Conservation (phyloP, 2,113 vertebrate species). For the Epinephelus cyanopodus region DNA sequence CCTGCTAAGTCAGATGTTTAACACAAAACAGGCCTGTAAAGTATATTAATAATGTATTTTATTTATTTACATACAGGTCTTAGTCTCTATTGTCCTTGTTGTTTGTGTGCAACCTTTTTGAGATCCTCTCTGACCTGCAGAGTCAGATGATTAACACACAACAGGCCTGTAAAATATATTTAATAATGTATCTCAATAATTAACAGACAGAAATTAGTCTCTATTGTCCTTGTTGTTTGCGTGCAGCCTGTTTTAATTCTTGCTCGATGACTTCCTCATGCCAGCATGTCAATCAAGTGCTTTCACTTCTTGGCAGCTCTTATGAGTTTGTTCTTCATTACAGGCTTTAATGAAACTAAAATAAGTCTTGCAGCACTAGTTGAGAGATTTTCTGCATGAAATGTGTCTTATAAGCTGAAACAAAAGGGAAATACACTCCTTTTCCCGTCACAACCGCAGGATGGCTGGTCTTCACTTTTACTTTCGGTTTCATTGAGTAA, state of each 20-base stretch:
- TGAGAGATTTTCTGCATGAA: not conserved
- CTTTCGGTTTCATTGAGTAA: slow-evolving; percentile 55
- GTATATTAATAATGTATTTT: not conserved
- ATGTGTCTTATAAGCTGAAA: not conserved
- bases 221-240: not conserved
- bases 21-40: not conserved
- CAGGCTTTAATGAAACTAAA: not conserved
- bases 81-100: not conserved
- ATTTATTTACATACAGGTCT: not conserved
- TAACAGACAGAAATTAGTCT: not conserved
- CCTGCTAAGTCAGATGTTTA: not conserved
- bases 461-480: slow-evolving; percentile 59
- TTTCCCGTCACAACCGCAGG: not conserved
- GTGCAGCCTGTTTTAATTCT: not conserved
- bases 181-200: not conserved
- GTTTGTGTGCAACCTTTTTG: not conserved
- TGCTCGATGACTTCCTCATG: not conserved
- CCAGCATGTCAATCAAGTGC: not conserved
- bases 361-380: not conserved
- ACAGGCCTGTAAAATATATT: not conserved
- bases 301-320: not conserved
- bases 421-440: rapidly evolving
- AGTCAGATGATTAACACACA: not conserved
- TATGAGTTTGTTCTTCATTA: not conserved
- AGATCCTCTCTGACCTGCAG: not conserved